Evolutionary conservation across 2,888 invertebrate genomes (phyloP), one percentile per base, ranked within the genome.

Genomic region (Calliphora vomitoria): DNA sequence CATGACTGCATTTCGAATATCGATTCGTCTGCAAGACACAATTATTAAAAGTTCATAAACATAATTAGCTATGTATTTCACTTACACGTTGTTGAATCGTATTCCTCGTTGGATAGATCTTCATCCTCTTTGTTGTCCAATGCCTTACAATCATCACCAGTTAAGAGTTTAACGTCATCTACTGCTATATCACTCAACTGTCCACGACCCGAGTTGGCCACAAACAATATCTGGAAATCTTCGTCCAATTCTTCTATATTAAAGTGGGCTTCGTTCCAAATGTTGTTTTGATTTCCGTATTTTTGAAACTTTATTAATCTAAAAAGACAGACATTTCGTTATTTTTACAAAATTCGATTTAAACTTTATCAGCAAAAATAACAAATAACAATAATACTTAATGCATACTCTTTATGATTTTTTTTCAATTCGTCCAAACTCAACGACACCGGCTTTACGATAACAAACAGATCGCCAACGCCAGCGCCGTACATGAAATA

Each of bases 101-200:
- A 83, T 38, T 82, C 82, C 50, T 88, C 88, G 60, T 82, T 78
- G 0, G 88, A 87, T 1, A 68, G 20, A 80, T 90, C 47, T 74
- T 90, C 38, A 25, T 88, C 44, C 0, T 69, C 64, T 1, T 71
- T 76, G 0, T 69, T 76, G 6, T 83, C 75, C 15, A 85, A 47
- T 1, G 55, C 53, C 41, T 89, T 90, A 82, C 93, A 93, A 0
- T 92, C 91, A 0, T 80, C 88, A 44, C 91, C 92, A 47, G 95
- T 95, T 41, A 96, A 94, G 44, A 97, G 93, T 8, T 95, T 94
- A 0, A 98, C 95, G 91, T 98, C 98, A 89, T 98, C 98, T 15
- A 98, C 95, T 0, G 97, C 97, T 50, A 97, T 96, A 91, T 97
- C 97, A 78, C 97, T 97, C 8, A 96, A 95, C 88, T 95, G 96